phyloP scores from a whole-genome alignment of 2,113 vertebrate genomes.

The Narcine bancroftii region DNA sequence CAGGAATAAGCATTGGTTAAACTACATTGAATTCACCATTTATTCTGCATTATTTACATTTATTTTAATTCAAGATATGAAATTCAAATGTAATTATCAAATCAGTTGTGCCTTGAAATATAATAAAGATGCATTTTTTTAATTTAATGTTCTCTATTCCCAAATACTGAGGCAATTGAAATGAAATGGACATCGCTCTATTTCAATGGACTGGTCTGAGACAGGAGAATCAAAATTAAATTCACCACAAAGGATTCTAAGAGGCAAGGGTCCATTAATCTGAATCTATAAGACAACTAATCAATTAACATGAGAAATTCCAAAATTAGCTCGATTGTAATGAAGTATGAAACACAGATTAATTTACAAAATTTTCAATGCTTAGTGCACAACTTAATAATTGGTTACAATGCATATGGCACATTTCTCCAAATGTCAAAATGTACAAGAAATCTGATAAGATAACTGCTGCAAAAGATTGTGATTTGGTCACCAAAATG shows the following conservation, averaged over 20 bases:
- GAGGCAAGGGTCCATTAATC: slow-evolving; percentile 54
- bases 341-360: slow-evolving; percentile 81
- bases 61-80: neutral
- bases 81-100: slow-evolving; percentile 21
- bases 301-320: slow-evolving; percentile 78
- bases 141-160: neutral
- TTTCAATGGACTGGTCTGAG: neutral
- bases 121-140: neutral
- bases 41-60: neutral
- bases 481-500: slow-evolving; percentile 9
- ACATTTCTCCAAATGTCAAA: slow-evolving; percentile 29
- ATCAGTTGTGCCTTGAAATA: slow-evolving; percentile 5
- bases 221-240: slow-evolving; percentile 1
- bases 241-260: slow-evolving; percentile 29
- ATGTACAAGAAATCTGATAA: slow-evolving; percentile 16
- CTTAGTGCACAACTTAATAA: slow-evolving; percentile 69
- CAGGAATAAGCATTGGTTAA: slow-evolving; percentile 22
- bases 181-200: neutral
- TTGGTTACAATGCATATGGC: slow-evolving; percentile 24
- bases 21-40: neutral
- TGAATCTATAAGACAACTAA: slow-evolving; percentile 66
- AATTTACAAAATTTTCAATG: slow-evolving; percentile 63
- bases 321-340: slow-evolving; percentile 76
- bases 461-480: slow-evolving; percentile 14
- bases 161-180: neutral